Evolutionary conservation across 2,888 invertebrate genomes (phyloP), one percentile per base, ranked within the genome.

Genomic region (Caenorhabditis sp.): DNA sequence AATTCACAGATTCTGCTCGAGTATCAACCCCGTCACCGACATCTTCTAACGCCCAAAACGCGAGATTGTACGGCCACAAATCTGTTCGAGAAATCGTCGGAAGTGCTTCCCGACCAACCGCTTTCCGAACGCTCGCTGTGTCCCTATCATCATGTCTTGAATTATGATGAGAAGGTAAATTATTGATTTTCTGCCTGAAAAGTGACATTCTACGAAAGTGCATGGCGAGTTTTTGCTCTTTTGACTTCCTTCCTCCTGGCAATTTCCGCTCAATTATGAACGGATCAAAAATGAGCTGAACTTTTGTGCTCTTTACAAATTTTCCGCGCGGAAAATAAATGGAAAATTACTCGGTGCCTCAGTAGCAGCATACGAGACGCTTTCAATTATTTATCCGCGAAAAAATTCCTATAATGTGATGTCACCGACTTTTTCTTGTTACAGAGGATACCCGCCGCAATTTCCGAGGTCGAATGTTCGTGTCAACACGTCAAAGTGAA

Each of bases 381-480:
- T 35, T 30, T 26, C n/a, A n/a, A n/a, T 46, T 41, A 2, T 46
- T 56, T 22, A 20, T n/a, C n/a, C n/a, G n/a, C n/a, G n/a, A n/a
- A n/a, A 3, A 7, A 9, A 56, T 65, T 32, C 55, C 11, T 2
- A 55, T 37, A 52, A 22, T 26, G 32, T 48, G 48, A 30, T 27
- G 24, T 30, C 45, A 24, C 11, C 22, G 15, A 13, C 32, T 17
- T 43, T 56, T 56, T n/a, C 37, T 52, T 73, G 32, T 77, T 77
- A n/a, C 72, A 79, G 79, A 50, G 79, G 53, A 68, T 79, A 52
- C 79, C 79, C 5, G 72, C 65, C 17, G 41, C 74, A 7, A 79
- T 79, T 15, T 55, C 74, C 1, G 75, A 79, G 50, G 79, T 79
- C 17, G 74, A 70, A 41, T 79, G 79, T 45, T 55, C 61, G 11